Base-by-base conservation (phyloP, 2,113 vertebrate genomes). In the Datnioides undecimradiatus region DNA sequence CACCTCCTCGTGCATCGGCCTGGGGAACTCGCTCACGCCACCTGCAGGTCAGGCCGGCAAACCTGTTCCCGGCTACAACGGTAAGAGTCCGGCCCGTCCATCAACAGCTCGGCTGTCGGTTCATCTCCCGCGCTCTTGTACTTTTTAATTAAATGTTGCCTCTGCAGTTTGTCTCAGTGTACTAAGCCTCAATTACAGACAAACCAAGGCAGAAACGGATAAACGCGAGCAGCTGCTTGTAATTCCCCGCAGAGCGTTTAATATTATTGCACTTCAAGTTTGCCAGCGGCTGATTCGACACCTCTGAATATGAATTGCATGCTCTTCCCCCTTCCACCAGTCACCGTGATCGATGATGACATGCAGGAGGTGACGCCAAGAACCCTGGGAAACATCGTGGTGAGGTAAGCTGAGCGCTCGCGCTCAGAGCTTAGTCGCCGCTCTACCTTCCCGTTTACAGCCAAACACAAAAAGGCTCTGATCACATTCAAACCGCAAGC, bases 1-100 rank as follows among this genome's bases (percentile, higher is more conserved):
- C 84, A 97, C 97, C 6, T 95, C 97, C 14, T 95, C 97, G 0
- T 99, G 97, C 14, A 27, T 97, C 5, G 98, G 98, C 63, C 92
- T 99, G 85, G 97, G 96, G 43, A 96, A 95, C 90, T 96, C 96
- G 4, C 93, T 96, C 73, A 91, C 93, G 11, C 97, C 98, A 83
- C 97, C 97, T 76, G 93, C 96, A 1, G 98, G 98, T 33, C 97
- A 98, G 91, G 96, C 98, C 66, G 98, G 98, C 49, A 97, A 96
- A 88, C 91, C 96, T 7, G 97, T 99, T 45, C 98, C 98, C 55
- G 97, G 98, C 71, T 99, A 98, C 85, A 96, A 98, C 34, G 98
- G 98, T 99, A 91, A 94, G 95, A 76, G 23, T 6, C 17, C 2
- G 1, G 38, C 23, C 6, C 29, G 48, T 8, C 0, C 1, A n/a